These are phyloP conservation scores for Sepiola atlantica DNA, from an alignment of 2,888 invertebrate species.

Conservation along the genomic window DNA sequence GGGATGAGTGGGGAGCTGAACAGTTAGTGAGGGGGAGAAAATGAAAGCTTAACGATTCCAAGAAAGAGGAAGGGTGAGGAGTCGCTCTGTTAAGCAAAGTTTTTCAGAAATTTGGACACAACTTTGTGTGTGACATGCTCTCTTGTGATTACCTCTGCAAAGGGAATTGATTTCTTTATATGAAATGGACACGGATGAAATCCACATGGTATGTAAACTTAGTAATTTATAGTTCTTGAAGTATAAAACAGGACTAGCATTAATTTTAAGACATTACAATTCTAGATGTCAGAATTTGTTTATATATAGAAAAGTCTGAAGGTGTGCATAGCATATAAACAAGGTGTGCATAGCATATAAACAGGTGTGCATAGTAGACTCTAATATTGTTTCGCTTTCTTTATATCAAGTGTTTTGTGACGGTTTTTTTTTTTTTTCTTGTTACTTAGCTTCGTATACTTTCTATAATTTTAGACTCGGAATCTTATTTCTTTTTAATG, in stretches of 20 bases:
- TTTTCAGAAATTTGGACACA: background rate
- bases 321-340: background rate
- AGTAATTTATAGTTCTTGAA: background rate
- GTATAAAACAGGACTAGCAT: background rate
- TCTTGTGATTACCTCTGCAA: background rate
- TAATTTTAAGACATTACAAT: background rate
- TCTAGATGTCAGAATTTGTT: background rate
- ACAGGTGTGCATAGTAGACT: background rate
- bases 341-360: background rate
- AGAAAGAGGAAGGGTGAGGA: background rate
- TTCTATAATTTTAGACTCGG: background rate
- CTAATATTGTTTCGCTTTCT: background rate
- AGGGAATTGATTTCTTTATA: background rate
- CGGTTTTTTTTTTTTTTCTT: background rate
- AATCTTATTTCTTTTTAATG: background rate
- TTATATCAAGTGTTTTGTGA: background rate
- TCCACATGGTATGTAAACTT: background rate
- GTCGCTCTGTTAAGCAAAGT: background rate
- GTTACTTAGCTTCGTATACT: background rate
- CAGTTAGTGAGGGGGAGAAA: background rate
- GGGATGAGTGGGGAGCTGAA: background rate
- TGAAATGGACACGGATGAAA: background rate
- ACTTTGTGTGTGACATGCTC: background rate
- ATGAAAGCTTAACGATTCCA: background rate
- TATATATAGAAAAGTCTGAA: background rate